Evolutionary conservation across 2,888 invertebrate genomes (phyloP), one percentile per base, ranked within the genome.

Genomic region (Unio delphinus): DNA sequence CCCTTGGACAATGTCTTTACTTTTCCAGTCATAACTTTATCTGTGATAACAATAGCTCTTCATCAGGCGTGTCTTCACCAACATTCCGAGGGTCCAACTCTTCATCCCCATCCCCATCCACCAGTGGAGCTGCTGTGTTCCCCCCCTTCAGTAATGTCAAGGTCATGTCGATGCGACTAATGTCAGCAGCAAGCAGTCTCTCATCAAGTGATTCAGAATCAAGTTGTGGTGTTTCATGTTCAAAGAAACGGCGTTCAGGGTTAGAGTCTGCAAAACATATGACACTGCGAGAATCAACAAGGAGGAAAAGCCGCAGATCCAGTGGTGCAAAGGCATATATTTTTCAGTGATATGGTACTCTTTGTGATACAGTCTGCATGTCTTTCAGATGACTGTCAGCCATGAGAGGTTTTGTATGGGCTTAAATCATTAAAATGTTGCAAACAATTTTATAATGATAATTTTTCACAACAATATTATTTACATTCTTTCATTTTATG

Each of bases 201-300:
- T 54, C 67, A 2, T 76, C 73, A 2, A 79, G 80, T 75, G 81
- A 80, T 69, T 81, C 79, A 8, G 81, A 81, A 58, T 70, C 70
- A 55, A 65, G 64, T 34, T 67, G 62, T 26, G 71, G 62, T 60
- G 69, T 61, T 59, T 67, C 65, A n/a, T 68, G 72, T 23, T 66
- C 59, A 61, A 63, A 61, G 54, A 77, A 76, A 66, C 63, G 75
- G 61, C 60, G 69, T 34, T 67, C 74, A 68, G 65, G 65, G 66
- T 64, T 72, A 61, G 72, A 70, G 65, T 77, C 79, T 67, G 75
- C 79, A 34, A 73, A 76, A 64, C 76, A 76, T 61, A 81, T 81
- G 81, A 81, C 81, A 61, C 73, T 80, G 34, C 64, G 80, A 61
- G 73, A 70, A 64, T 75, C 76, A 54, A 73, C 79, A 17, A 77